Conservation (phyloP, 2,113 vertebrate species). For the Oncorhynchus kisutch region DNA sequence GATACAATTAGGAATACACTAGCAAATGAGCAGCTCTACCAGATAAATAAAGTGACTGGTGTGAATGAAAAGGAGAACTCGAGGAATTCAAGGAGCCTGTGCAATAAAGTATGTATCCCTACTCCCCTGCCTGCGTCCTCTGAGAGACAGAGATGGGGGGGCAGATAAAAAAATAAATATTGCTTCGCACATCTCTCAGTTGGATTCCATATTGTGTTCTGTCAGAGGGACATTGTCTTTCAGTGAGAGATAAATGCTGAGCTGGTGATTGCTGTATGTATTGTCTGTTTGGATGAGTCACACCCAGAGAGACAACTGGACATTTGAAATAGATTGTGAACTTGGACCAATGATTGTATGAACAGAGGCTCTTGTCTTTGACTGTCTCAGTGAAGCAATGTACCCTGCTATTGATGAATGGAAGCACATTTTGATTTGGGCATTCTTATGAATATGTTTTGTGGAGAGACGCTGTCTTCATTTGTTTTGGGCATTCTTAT, state of each 20-base stretch:
- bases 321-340: not conserved
- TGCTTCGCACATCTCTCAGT: not conserved
- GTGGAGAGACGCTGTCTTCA: conserved; percentile 6
- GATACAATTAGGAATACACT: not conserved
- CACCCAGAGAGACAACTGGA: not conserved
- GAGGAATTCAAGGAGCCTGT: not conserved
- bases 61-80: not conserved
- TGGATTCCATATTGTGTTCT: not conserved
- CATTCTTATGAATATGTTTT: not conserved
- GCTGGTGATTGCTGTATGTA: not conserved
- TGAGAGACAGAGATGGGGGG: not conserved
- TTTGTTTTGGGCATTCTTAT: not conserved
- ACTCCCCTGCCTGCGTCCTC: not conserved
- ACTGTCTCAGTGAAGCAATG: not conserved
- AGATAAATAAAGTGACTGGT: not conserved
- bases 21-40: not conserved
- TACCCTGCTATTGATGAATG: too few relatives aligned
- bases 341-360: not conserved
- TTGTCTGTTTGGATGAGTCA: not conserved
- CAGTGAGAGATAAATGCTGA: not conserved
- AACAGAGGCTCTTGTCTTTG: not conserved
- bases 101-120: not conserved
- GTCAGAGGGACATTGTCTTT: not conserved
- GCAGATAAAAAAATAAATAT: not conserved
- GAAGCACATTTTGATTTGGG: too few relatives aligned